Conservation (phyloP, 2,888 invertebrate genomes). For the Nomada fucata region DNA sequence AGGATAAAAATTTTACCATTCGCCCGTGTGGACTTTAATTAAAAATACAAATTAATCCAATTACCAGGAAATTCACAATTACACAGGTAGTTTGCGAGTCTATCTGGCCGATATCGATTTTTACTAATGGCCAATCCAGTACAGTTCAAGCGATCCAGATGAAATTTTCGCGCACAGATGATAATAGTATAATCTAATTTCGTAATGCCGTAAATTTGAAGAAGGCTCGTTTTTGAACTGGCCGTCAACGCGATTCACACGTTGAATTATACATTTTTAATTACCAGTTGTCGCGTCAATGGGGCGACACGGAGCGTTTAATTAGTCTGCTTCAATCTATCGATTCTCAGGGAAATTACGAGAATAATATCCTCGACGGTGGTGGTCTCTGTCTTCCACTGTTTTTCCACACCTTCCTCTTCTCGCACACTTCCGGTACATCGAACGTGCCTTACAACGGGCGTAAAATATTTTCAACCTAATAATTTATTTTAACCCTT, state of each 20-base stretch:
- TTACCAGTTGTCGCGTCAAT: constrained; percentile 20
- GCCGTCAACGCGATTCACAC: neutral
- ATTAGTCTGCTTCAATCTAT: constrained; percentile 40
- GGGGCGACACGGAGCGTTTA: constrained; percentile 10
- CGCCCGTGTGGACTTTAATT: constrained; percentile 14
- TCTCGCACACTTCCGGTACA: neutral
- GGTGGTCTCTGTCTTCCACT: neutral
- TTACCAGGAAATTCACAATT: neutral
- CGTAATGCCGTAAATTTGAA: constrained; percentile 22
- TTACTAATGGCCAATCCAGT: neutral
- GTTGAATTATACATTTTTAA: constrained; percentile 37
- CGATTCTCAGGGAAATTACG: constrained; percentile 16
- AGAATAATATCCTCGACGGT: constrained; percentile 31
- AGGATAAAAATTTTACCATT: neutral
- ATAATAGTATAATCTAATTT: constrained; percentile 41
- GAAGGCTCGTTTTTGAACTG: neutral
- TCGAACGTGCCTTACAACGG: too few species aligned
- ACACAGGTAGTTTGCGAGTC: neutral
- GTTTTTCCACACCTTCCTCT: neutral
- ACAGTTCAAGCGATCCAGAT: neutral
- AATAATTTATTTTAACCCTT: too few species aligned
- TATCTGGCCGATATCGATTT: neutral
- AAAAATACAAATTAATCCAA: constrained; percentile 46
- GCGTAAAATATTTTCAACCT: too few species aligned
- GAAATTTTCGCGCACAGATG: neutral